Percentiles rank a stretch among this genome's conserved stretches.
These are phyloP conservation scores for Lateolabrax maculatus DNA, from an alignment of 2,797 vertebrate species.

Conservation along the genomic window DNA sequence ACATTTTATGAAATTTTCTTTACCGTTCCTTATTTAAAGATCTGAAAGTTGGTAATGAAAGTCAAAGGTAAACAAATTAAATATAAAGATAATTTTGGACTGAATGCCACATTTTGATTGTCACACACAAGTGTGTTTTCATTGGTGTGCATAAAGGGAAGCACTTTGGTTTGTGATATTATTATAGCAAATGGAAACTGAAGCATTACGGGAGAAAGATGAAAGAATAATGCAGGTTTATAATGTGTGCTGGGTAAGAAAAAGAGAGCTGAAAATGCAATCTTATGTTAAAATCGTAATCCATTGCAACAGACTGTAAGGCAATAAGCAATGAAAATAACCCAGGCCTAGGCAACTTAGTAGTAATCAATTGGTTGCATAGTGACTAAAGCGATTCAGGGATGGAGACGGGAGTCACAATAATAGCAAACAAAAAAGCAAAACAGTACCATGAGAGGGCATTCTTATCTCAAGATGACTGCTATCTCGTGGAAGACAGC, in stretches of 20 bases:
- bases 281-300: constrained; percentile 52
- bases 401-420: constrained; percentile 66
- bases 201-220: constrained; percentile 1
- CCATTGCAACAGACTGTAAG: constrained; percentile 40
- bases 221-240: constrained; percentile 17
- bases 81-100: constrained; percentile 47
- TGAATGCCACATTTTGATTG: constrained; percentile 52
- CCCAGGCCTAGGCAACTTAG: constrained; percentile 40
- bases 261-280: constrained; percentile 46
- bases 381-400: constrained; percentile 63
- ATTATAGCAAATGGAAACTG: constrained; percentile 12
- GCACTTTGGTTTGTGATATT: not conserved
- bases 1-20: constrained; percentile 50
- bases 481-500: constrained; percentile 76
- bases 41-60: constrained; percentile 54
- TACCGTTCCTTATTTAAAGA: constrained; percentile 26
- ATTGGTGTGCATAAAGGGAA: constrained; percentile 19
- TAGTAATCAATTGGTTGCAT: constrained; percentile 69
- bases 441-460: constrained; percentile 68
- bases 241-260: not conserved
- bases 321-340: constrained; percentile 61
- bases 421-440: constrained; percentile 74
- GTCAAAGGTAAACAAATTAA: constrained; percentile 65
- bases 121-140: constrained; percentile 17
- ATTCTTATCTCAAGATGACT: constrained; percentile 78